These are phyloP conservation scores for Aphelocoma coerulescens DNA, from an alignment of 2,113 vertebrate genomes.

Conservation along the genomic window DNA sequence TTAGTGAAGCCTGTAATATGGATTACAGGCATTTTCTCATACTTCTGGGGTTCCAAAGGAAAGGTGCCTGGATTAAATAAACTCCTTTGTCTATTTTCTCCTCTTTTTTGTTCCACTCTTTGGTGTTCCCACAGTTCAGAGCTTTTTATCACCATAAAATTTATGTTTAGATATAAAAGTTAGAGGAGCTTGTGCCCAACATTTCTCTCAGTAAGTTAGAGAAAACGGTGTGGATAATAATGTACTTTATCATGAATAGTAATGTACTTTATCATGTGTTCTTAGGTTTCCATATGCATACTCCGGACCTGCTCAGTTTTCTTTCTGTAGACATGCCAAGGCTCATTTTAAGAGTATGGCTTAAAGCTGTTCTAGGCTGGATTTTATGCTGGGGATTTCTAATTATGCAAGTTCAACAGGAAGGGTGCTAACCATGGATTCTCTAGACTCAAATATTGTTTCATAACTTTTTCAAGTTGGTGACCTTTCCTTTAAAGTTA, in stretches of 20 bases:
- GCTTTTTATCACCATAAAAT: background rate
- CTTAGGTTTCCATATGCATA: background rate
- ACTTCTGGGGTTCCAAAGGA: background rate
- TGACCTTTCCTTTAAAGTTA: background rate
- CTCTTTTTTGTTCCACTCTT: background rate
- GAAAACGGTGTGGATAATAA: background rate
- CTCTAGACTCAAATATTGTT: background rate
- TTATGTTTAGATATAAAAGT: background rate
- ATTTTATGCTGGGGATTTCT: background rate
- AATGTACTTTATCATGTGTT: background rate
- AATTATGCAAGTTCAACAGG: background rate
- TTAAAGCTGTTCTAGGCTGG: background rate
- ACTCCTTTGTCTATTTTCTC: background rate
- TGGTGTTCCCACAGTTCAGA: background rate
- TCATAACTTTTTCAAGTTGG: background rate
- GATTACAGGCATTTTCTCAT: background rate
- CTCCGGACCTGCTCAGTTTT: background rate
- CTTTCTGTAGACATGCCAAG: background rate
- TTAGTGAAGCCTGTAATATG: background rate
- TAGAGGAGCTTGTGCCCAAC: background rate
- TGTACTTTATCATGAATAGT: background rate
- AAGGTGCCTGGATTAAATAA: background rate
- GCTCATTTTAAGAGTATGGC: background rate
- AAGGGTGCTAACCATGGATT: background rate
- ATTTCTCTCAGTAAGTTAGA: background rate